A percentile compares a stretch with the other conserved stretches of the same genome.
Evolutionary conservation across 1,140 invertebrate genomes (phyloP).

Genomic region (Drosophila murphyi): DNA sequence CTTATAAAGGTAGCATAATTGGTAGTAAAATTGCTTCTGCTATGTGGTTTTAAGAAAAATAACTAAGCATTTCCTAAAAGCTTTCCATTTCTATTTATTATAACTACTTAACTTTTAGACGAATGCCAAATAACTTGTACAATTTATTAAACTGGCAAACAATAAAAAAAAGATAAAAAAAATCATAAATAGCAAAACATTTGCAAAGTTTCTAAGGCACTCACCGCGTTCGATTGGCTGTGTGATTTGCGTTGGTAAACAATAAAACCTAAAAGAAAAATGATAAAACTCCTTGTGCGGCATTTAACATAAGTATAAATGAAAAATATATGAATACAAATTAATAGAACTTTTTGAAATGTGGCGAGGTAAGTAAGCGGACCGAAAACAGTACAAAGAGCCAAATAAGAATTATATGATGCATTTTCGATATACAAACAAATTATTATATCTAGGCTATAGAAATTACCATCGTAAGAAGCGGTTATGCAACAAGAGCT

Average conservation of each 20-base stretch:
- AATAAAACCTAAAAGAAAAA: conserved; percentile 43
- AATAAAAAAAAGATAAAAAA: conserved; percentile 7
- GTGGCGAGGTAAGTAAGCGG: conserved; percentile 79
- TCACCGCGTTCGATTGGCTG: conserved; percentile 57
- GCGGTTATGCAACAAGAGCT: conserved; percentile 17
- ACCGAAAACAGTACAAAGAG: conserved; percentile 44
- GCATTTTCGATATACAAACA: conserved; percentile 56
- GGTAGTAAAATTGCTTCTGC: conserved; percentile 32
- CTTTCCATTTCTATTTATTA: conserved; percentile 58
- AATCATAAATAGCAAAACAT: conserved; percentile 23
- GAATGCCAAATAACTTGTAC: conserved; percentile 45
- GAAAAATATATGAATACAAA: conserved; percentile 28
- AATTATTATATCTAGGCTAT: conserved; percentile 72
- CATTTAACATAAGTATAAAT: conserved; percentile 14
- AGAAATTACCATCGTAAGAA: conserved; percentile 44
- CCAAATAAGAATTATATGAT: conserved; percentile 57
- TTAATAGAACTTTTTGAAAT: conserved; percentile 51
- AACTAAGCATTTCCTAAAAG: conserved; percentile 68
- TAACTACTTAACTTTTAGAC: conserved; percentile 63
- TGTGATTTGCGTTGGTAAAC: conserved; percentile 59
- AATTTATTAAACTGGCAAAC: conserved; percentile 14
- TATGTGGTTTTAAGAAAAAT: conserved; percentile 24
- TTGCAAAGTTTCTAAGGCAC: conserved; percentile 49
- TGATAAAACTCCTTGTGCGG: conserved; percentile 20
- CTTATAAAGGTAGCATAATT: conserved; percentile 10